phyloP scores from a whole-genome alignment of 2,888 invertebrate species.

The Dasypolia templi region DNA sequence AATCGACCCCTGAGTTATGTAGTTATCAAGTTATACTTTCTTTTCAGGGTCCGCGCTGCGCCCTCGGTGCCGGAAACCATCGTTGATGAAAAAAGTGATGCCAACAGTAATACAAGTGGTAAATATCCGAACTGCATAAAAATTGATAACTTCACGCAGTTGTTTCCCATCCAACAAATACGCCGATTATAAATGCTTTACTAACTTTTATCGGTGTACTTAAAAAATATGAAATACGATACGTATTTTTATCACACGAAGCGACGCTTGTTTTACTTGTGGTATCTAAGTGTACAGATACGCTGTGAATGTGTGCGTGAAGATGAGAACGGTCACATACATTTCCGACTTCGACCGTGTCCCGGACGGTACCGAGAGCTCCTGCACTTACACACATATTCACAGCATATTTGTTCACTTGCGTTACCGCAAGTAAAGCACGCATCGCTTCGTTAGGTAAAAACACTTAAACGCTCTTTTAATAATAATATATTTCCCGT shows the following conservation, averaged over 20 bases:
- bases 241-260: not conserved
- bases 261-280: not conserved
- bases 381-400: not conserved
- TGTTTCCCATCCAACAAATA: not conserved
- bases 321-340: not conserved
- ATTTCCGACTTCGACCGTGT: not conserved
- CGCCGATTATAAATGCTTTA: not conserved
- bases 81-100: conserved; percentile 84
- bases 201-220: not conserved
- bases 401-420: not conserved
- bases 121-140: conserved; percentile 35
- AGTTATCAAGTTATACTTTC: not conserved
- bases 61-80: conserved; percentile 85
- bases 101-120: conserved; percentile 86
- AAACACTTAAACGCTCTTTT: too few species aligned
- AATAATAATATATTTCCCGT: too few species aligned
- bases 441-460: not conserved
- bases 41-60: conserved; percentile 78
- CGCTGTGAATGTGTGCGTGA: not conserved
- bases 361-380: not conserved
- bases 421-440: not conserved
- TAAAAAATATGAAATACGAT: not conserved
- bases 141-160: not conserved
- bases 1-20: not conserved
- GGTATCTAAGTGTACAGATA: not conserved